Base-by-base conservation (phyloP, 2,888 invertebrate species). In the Hypolimnas misippus region DNA sequence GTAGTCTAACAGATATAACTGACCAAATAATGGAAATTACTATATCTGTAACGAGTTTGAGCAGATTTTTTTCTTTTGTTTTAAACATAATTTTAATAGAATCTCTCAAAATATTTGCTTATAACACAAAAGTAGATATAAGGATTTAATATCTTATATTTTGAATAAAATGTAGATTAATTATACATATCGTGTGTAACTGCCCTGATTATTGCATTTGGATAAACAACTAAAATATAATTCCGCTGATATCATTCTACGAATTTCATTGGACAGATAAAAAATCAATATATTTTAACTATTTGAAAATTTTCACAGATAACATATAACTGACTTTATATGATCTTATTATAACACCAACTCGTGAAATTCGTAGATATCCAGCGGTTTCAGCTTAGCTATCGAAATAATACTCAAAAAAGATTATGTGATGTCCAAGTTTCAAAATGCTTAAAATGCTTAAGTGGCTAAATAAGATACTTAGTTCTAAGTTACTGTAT, bases 401-500 rank as follows among this genome's bases (percentile, higher is more conserved):
- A 79, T 81, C 73, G 73, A 51, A 58, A 40, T 56, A 78, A 74
- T 63, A 86, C 88, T 89, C 67, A 62, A 88, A 87, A 62, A 76
- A 74, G 73, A 42, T 71, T 77, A 70, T 81, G 83, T 83, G 84
- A 86, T 82, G 82, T 79, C 74, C 73, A 66, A 62, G 74, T 81
- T 82, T 78, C 77, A 70, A 74, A 83, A 84, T 78, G 90, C 89
- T 90, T 89, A 80, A 72, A 74, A 78, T 82, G 89, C 90, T 89
- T 90, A 80, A 74, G 83, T 89, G 88, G 88, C 87, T 87, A 83
- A 73, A 66, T 84, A 86, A 87, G 76, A 65, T 52, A 50, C 33
- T 57, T 86, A 87, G 82, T 66, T 72, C 68, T 90, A 90, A 87
- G 88, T 82, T 84, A 78, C 38, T 46, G 25, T 87, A 83, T 77